Base-by-base conservation (phyloP, 2,113 vertebrate species). In the Pygoscelis adeliae region DNA sequence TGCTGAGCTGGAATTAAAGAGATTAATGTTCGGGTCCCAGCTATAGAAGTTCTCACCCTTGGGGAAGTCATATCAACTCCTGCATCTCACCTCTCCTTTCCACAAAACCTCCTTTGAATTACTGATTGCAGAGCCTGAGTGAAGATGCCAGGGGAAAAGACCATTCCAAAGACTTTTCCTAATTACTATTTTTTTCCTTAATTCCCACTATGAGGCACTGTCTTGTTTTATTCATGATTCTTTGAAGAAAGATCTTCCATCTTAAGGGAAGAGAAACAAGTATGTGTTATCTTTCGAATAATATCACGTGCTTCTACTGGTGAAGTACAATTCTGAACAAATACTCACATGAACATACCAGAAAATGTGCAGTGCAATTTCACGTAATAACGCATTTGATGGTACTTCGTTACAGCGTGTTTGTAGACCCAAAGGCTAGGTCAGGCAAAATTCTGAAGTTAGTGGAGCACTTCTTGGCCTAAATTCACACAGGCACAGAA, bases 91-190 rank as follows among this genome's bases (percentile, higher is more conserved):
- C 38, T 65, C 63, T 73, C 55, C 69, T 87, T 77, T 32, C 83
- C 83, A 86, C 53, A 49, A 95, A 83, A 70, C 49, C 71, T 90
- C 79, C 83, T 73, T 6, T 46, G 62, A 85, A 83, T 83, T 72
- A 49, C 67, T 53, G 83, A 72, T 4, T 74, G 82, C 34, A 80
- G 88, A 90, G 88, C 49, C 71, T 2, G 34, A 86, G 23, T 5
- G 76, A 61, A 92, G 93, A 52, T 52, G 74, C 89, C 95, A 89
- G 79, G 83, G 80, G 93, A 83, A 56, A 95, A 83, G 72, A 69
- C 58, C 67, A 93, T 53, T 80, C 80, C 80, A 83, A 77, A 83
- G 30, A 46, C 23, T 63, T 55, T 13, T 42, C 13, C 3, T 38
- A 13, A 70, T 84, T 77, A 58, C 66, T 89, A 30, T 86, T 66